Conservation (phyloP, 2,113 vertebrate genomes). For the Pituophis catenifer region DNA sequence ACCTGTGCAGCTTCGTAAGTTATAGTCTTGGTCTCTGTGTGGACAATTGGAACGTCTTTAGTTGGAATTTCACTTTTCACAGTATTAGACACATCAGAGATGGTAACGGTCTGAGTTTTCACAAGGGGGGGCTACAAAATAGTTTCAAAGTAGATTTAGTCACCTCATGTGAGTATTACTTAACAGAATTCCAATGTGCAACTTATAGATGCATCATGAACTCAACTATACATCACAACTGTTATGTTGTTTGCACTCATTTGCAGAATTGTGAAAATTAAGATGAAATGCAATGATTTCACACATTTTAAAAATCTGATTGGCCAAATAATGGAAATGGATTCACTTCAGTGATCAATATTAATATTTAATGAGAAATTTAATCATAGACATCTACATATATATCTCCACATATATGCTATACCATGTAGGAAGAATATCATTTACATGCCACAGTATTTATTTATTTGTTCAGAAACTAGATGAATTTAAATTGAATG, state of each 20-base stretch:
- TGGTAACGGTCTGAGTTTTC: slow-evolving; percentile 94
- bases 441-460: neutral
- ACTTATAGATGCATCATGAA: slow-evolving; percentile 67
- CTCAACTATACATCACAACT: slow-evolving; percentile 39
- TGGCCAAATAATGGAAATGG: slow-evolving; percentile 12
- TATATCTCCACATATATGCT: neutral
- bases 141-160: slow-evolving; percentile 30
- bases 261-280: neutral
- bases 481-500: neutral
- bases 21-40: slow-evolving; percentile 97
- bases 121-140: slow-evolving; percentile 84
- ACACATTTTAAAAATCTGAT: neutral
- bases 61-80: slow-evolving; percentile 83
- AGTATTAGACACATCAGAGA: slow-evolving; percentile 86
- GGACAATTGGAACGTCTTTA: slow-evolving; percentile 90
- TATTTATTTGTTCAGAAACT: slow-evolving; percentile 20
- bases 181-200: slow-evolving; percentile 67
- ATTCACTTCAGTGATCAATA: neutral
- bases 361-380: neutral
- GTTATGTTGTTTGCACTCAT: slow-evolving; percentile 23
- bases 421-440: neutral
- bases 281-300: neutral
- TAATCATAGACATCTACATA: neutral
- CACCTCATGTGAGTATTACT: neutral
- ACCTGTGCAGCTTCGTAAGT: slow-evolving; percentile 96